Percentiles rank a stretch among this genome's conserved stretches.
Conservation (phyloP, 2,888 invertebrate genomes). For the Craniophora ligustri region DNA sequence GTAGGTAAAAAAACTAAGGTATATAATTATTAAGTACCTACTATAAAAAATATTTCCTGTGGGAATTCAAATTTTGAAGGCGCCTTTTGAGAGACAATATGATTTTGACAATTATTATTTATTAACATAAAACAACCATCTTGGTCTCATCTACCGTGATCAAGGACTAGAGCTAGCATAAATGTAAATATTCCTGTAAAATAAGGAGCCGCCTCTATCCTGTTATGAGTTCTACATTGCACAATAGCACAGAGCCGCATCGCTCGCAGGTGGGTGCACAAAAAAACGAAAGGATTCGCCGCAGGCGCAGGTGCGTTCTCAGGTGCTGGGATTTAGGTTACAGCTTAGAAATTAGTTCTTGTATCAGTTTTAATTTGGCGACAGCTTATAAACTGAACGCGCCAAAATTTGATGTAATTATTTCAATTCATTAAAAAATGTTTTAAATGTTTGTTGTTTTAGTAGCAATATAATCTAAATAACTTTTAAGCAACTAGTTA, state of each 20-base stretch:
- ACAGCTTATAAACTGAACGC: constrained; percentile 22
- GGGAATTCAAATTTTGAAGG: no score
- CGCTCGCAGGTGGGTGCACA: constrained; percentile 80
- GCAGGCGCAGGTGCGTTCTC: constrained; percentile 73
- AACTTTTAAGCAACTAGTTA: no score
- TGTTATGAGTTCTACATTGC: constrained; percentile 65
- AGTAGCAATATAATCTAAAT: background rate
- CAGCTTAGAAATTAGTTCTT: constrained; percentile 60
- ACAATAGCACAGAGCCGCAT: constrained; percentile 73
- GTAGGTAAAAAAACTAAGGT: no score
- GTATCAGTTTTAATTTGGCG: constrained; percentile 36
- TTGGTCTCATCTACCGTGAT: no score
- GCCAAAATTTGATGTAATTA: background rate
- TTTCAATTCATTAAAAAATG: background rate
- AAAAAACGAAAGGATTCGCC: constrained; percentile 86
- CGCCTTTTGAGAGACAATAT: no score
- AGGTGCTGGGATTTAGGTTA: constrained; percentile 81
- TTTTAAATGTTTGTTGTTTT: background rate
- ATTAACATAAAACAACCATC: no score
- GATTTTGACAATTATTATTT: no score
- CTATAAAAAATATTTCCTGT: no score
- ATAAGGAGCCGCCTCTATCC: constrained; percentile 45
- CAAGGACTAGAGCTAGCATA: no score
- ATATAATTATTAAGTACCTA: no score
- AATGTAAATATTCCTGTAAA: background rate